Percentiles rank a stretch among this genome's conserved stretches.
Evolutionary conservation across 2,888 invertebrate genomes (phyloP).

Genomic region (Eilema sororculum): DNA sequence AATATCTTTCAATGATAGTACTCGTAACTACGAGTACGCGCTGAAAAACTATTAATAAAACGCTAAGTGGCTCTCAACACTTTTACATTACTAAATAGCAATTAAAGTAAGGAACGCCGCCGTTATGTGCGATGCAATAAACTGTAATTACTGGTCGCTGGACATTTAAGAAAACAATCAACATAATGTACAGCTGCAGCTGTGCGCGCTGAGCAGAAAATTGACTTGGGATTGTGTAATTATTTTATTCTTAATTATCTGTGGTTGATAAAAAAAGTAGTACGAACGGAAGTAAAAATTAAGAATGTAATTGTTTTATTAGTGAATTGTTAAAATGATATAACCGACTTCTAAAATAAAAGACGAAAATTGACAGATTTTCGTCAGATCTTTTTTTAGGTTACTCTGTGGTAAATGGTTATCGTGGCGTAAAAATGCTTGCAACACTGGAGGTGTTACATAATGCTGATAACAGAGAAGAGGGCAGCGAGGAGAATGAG

Average conservation of each 20-base stretch:
- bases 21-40: neutral
- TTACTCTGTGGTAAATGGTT: too few relatives aligned
- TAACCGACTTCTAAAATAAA: neutral
- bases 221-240: constrained; percentile 44
- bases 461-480: too few relatives aligned
- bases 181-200: constrained; percentile 28
- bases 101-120: constrained; percentile 23
- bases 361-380: neutral
- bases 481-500: too few relatives aligned
- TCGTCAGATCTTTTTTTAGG: too few relatives aligned
- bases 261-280: constrained; percentile 32
- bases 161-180: constrained; percentile 44
- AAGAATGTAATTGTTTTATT: neutral
- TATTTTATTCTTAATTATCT: constrained; percentile 48
- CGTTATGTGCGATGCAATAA: constrained; percentile 25
- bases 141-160: constrained; percentile 21
- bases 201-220: constrained; percentile 44
- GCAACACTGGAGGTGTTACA: too few relatives aligned
- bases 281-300: neutral
- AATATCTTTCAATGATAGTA: too few relatives aligned
- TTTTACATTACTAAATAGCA: constrained; percentile 13
- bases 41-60: neutral
- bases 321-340: neutral
- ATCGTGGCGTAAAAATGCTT: too few relatives aligned
- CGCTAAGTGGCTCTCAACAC: neutral